Evolutionary conservation across 1,140 invertebrate genomes (phyloP).

Genomic region (Aphidius ervi): DNA sequence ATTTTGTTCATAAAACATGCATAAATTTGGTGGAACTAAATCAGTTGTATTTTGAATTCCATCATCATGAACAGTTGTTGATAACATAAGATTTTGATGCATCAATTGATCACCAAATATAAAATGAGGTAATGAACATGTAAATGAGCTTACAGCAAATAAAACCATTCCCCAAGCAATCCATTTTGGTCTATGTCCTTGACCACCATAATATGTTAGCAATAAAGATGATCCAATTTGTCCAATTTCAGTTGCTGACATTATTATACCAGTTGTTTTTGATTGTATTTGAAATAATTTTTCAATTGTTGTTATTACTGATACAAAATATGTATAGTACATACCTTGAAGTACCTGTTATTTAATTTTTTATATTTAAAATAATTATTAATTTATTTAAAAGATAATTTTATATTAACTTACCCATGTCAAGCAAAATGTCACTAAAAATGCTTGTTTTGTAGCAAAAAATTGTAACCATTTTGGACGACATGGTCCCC

Average conservation of each 20-base stretch:
- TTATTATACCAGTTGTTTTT: conserved; percentile 87
- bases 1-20: conserved; percentile 36
- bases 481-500: conserved; percentile 64
- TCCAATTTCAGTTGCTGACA: conserved; percentile 92
- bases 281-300: conserved; percentile 94
- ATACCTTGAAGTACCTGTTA: conserved; percentile 76
- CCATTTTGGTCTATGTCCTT: conserved; percentile 93
- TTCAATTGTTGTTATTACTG: conserved; percentile 94
- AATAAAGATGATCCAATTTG: conserved; percentile 85
- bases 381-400: conserved; percentile 8
- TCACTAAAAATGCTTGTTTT: conserved; percentile 83
- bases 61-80: conserved; percentile 43
- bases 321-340: conserved; percentile 94
- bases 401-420: conserved; percentile 6
- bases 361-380: conserved; percentile 8
- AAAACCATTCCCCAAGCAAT: conserved; percentile 90
- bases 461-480: conserved; percentile 78
- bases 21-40: conserved; percentile 44
- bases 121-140: conserved; percentile 81
- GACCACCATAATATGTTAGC: conserved; percentile 88
- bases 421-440: conserved; percentile 82
- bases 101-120: conserved; percentile 72
- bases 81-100: conserved; percentile 59
- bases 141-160: conserved; percentile 81
- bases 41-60: conserved; percentile 37